Percentiles rank a stretch among this genome's conserved stretches.
These are phyloP conservation scores for Calyptommatus sinebrachiatus DNA, from an alignment of 2,113 vertebrate genomes.

Conservation along the genomic window DNA sequence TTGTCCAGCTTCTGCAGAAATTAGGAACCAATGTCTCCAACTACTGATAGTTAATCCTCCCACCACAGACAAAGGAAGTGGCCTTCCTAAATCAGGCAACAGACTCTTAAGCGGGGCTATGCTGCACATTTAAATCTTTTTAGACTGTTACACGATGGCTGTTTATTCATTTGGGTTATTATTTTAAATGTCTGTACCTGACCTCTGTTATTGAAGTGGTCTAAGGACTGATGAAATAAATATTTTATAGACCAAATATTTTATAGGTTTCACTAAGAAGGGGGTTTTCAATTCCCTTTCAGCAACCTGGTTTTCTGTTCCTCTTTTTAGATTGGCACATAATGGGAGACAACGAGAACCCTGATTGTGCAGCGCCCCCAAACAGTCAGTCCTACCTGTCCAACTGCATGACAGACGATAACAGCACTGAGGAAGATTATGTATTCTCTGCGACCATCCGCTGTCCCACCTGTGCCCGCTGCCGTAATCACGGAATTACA, in stretches of 20 bases:
- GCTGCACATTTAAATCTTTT: background rate
- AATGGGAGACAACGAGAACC: conserved; percentile 43
- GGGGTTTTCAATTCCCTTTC: background rate
- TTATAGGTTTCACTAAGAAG: background rate
- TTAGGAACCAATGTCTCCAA: too few relatives aligned
- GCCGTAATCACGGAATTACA: conserved; percentile 62
- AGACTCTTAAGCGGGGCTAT: background rate
- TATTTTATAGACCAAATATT: too few relatives aligned
- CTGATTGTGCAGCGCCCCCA: background rate
- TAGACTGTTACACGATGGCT: too few relatives aligned
- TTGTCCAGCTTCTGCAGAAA: too few relatives aligned
- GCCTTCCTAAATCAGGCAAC: background rate
- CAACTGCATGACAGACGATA: conserved; percentile 20
- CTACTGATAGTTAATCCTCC: too few relatives aligned
- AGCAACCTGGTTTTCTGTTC: background rate
- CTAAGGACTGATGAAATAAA: too few relatives aligned
- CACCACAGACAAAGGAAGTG: too few relatives aligned
- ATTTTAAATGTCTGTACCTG: too few relatives aligned
- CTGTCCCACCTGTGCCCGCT: conserved; percentile 66
- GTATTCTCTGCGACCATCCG: conserved; percentile 39
- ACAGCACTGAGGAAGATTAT: background rate
- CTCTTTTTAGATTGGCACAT: conserved; percentile 33
- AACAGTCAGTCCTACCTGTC: conserved; percentile 12
- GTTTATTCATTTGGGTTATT: too few relatives aligned
- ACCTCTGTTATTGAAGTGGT: too few relatives aligned